These are phyloP conservation scores for Oreochromis tanganicae DNA, from an alignment of 2,113 vertebrate species.

Conservation along the genomic window DNA sequence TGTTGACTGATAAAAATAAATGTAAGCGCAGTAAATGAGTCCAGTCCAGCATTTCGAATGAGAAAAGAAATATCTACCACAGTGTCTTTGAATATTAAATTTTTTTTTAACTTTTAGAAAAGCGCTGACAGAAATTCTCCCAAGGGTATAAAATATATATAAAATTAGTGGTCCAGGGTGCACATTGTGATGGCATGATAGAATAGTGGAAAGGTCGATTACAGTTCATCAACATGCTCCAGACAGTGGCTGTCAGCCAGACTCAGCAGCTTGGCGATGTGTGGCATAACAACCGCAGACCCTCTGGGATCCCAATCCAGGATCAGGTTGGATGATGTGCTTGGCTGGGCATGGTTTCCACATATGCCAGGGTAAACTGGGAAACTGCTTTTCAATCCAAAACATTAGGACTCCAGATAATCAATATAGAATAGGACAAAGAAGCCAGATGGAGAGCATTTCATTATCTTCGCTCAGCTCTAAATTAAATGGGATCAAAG, in stretches of 20 bases:
- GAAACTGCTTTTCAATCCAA: constrained; percentile 20
- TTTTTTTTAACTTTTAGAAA: not conserved
- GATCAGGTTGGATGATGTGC: constrained; percentile 63
- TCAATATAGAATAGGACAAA: constrained; percentile 21
- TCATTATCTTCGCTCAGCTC: not conserved
- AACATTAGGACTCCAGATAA: constrained; percentile 9
- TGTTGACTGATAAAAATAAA: not conserved
- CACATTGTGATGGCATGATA: not conserved
- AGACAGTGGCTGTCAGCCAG: constrained; percentile 36
- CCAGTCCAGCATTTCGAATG: not conserved
- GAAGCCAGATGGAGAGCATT: constrained; percentile 28
- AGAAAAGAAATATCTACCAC: not conserved
- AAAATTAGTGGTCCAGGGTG: not conserved
- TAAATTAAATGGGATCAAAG: constrained; percentile 3
- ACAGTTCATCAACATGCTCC: constrained; percentile 39
- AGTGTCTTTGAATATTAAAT: not conserved
- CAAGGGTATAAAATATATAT: not conserved
- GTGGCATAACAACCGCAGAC: constrained; percentile 32
- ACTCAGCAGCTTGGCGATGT: constrained; percentile 37
- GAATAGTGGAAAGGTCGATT: constrained; percentile 11
- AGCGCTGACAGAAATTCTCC: not conserved
- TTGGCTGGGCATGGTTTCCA: constrained; percentile 48
- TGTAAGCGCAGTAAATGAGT: not conserved
- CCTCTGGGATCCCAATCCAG: constrained; percentile 48
- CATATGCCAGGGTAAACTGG: constrained; percentile 57